Evolutionary conservation across 2,113 vertebrate species (phyloP).

Genomic region (Protobothrops flavoviridis): DNA sequence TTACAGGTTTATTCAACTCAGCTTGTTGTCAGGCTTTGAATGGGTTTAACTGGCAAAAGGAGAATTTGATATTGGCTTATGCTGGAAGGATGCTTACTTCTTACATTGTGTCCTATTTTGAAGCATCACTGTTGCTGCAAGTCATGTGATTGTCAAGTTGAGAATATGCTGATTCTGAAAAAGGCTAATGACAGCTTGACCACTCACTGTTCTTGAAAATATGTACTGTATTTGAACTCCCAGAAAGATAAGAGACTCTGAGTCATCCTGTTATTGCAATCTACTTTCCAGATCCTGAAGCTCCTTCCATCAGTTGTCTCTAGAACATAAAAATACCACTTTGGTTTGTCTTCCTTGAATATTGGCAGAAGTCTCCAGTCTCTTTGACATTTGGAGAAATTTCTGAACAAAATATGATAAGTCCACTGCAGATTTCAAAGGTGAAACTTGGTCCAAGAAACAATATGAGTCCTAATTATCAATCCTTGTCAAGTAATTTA

Average conservation of each 20-base stretch:
- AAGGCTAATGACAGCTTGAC: not conserved
- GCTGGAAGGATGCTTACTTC: not conserved
- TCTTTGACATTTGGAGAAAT: not conserved
- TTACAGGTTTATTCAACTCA: not conserved
- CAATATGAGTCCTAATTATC: not conserved
- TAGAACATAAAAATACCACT: not conserved
- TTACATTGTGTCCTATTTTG: not conserved
- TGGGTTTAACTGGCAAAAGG: not conserved
- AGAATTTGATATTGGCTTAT: not conserved
- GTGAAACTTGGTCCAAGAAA: not conserved
- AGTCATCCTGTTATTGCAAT: not conserved
- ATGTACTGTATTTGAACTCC: not conserved
- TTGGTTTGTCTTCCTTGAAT: not conserved
- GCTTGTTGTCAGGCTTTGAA: not conserved
- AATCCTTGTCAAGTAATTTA: not conserved
- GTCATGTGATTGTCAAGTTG: not conserved
- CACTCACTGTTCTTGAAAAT: not conserved
- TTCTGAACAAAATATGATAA: not conserved
- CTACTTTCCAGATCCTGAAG: not conserved
- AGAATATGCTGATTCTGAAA: not conserved
- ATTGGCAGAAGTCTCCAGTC: not conserved
- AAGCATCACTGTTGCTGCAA: not conserved
- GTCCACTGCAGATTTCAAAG: not conserved
- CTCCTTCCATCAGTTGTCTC: not conserved
- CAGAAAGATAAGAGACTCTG: not conserved